Percentiles rank a stretch among this genome's conserved stretches.
These are phyloP conservation scores for Notechis scutatus DNA, from an alignment of 2,113 vertebrate species.

Conservation along the genomic window DNA sequence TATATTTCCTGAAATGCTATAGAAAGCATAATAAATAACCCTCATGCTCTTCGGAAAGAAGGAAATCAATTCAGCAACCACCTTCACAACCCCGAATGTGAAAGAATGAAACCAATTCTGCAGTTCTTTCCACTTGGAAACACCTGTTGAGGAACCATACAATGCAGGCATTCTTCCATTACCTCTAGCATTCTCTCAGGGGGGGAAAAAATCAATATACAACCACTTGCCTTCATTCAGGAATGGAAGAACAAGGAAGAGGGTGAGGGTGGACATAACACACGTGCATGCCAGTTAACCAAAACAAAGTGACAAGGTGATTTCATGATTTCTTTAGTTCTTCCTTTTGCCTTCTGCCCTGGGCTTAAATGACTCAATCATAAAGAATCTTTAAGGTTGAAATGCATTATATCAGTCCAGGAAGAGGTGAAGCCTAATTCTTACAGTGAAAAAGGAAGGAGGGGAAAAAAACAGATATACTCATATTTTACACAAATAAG, in stretches of 20 bases:
- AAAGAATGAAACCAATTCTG: background rate
- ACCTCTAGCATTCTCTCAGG: background rate
- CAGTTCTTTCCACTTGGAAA: slow-evolving; percentile 8
- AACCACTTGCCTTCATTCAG: slow-evolving; percentile 29
- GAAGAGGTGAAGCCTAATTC: background rate
- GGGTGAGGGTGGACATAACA: slow-evolving; percentile 47
- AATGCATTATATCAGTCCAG: background rate
- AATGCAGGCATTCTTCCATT: slow-evolving; percentile 20
- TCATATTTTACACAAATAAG: background rate
- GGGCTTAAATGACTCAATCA: background rate
- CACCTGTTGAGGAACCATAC: slow-evolving; percentile 15
- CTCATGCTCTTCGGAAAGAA: background rate
- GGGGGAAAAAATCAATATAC: background rate
- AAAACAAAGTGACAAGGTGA: slow-evolving; percentile 59
- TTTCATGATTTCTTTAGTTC: slow-evolving; percentile 28
- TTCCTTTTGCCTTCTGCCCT: background rate
- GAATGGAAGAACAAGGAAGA: slow-evolving; percentile 26
- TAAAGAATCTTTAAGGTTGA: background rate
- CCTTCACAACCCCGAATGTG: background rate
- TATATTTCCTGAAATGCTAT: background rate
- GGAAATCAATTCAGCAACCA: background rate
- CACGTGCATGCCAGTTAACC: slow-evolving; percentile 59
- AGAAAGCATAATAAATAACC: background rate
- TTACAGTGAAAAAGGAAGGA: background rate
- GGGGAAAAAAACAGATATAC: background rate